Evolutionary conservation across 2,113 vertebrate species (phyloP).

Genomic region (Prunella himalayana): DNA sequence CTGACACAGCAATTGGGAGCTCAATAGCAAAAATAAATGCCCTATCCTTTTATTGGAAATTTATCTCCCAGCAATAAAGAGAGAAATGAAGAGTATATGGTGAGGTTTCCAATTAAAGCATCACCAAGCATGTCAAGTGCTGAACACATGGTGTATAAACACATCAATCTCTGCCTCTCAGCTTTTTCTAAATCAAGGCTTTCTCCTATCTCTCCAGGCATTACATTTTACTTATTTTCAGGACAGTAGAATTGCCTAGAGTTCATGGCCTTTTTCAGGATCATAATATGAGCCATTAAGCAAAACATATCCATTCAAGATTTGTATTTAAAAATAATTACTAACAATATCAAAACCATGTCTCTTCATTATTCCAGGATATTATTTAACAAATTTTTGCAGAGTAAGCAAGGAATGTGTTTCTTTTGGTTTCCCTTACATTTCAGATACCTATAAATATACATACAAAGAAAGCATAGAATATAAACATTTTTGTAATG

Average conservation of each 20-base stretch:
- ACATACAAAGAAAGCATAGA: neutral
- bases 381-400: neutral
- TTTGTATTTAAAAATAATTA: neutral
- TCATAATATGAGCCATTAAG: neutral
- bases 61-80: neutral
- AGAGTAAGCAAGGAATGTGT: neutral
- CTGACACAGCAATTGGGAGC: neutral
- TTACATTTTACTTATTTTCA: neutral
- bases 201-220: neutral
- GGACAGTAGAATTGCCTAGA: neutral
- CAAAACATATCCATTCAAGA: neutral
- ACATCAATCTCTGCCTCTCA: neutral
- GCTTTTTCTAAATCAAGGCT: neutral
- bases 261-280: neutral
- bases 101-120: neutral
- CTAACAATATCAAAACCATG: neutral
- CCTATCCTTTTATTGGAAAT: neutral
- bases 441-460: neutral
- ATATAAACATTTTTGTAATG: neutral
- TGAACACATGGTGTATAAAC: neutral
- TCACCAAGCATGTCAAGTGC: neutral
- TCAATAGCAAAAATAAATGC: neutral
- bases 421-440: neutral
- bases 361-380: neutral
- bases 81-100: neutral